phyloP scores from a whole-genome alignment of 2,113 vertebrate genomes.

The Brachyhypopomus occidentalis region DNA sequence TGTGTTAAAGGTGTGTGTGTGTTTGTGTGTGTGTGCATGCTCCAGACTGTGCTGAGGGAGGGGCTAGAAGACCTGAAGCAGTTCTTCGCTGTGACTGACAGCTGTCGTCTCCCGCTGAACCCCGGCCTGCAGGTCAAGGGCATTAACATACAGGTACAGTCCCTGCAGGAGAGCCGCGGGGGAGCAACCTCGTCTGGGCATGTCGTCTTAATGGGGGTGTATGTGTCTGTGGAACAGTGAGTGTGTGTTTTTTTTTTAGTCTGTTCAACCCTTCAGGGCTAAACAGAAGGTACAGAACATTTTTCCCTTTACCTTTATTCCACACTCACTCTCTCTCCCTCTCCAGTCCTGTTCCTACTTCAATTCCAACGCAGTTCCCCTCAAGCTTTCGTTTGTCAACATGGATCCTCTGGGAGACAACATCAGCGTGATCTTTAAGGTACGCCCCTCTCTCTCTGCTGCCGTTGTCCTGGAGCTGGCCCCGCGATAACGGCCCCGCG shows the following conservation, averaged over 20 bases:
- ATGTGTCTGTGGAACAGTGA: too few species aligned
- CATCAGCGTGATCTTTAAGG: conserved; percentile 96
- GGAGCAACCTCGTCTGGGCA: not conserved
- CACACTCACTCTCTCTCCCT: rapidly evolving
- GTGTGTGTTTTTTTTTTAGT: not conserved
- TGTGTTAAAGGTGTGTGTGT: too few species aligned
- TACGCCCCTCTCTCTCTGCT: conserved; percentile 47
- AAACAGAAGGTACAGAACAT: not conserved
- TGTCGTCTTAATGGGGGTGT: not conserved
- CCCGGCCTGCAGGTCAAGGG: conserved; percentile 88
- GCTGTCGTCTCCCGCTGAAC: conserved; percentile 91
- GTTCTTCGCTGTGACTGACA: conserved; percentile 86
- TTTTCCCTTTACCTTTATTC: not conserved
- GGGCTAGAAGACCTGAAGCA: conserved; percentile 87
- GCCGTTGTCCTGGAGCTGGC: not conserved
- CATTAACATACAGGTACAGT: conserved; percentile 85
- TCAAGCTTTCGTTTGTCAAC: conserved; percentile 94
- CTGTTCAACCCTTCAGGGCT: conserved; percentile 11
- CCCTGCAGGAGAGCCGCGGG: not conserved
- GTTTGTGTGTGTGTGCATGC: not conserved
- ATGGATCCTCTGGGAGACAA: conserved; percentile 87
- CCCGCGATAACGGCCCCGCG: not conserved
- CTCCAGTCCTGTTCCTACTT: conserved; percentile 92
- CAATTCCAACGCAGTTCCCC: conserved; percentile 94
- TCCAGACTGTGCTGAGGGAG: conserved; percentile 78